Conservation (phyloP, 2,888 invertebrate genomes). For the Agrotis puta region DNA sequence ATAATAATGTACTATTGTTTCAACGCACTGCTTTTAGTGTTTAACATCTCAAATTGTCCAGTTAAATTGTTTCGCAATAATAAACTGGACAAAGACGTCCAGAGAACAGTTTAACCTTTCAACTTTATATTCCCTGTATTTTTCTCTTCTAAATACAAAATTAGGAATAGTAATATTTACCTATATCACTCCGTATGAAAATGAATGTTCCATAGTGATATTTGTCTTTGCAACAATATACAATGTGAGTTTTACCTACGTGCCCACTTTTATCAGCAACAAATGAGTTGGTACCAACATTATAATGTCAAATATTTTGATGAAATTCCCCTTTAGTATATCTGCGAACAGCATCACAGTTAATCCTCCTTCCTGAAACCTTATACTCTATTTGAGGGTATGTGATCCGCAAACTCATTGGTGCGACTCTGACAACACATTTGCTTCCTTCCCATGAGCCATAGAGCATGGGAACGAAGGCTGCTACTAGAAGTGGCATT, state of each 20-base stretch:
- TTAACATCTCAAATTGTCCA: not conserved
- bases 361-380: constrained; percentile 17
- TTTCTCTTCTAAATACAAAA: constrained; percentile 29
- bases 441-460: constrained; percentile 6
- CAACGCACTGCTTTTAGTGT: too few species aligned
- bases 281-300: not conserved
- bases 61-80: not conserved
- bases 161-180: constrained; percentile 5
- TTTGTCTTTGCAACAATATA: too few species aligned
- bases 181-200: too few species aligned
- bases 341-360: constrained; percentile 5
- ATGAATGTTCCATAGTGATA: too few species aligned
- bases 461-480: not conserved
- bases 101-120: constrained; percentile 16
- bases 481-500: not conserved
- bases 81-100: not conserved
- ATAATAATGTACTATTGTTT: too few species aligned
- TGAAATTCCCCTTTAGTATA: not conserved
- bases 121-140: constrained; percentile 20
- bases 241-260: too few species aligned
- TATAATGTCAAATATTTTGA: not conserved
- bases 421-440: constrained; percentile 31
- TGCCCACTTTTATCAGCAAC: not conserved
- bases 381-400: constrained; percentile 9
- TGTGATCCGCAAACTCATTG: constrained; percentile 18